Evolutionary conservation across 2,113 vertebrate species (phyloP).

Genomic region (Urocolius indicus): DNA sequence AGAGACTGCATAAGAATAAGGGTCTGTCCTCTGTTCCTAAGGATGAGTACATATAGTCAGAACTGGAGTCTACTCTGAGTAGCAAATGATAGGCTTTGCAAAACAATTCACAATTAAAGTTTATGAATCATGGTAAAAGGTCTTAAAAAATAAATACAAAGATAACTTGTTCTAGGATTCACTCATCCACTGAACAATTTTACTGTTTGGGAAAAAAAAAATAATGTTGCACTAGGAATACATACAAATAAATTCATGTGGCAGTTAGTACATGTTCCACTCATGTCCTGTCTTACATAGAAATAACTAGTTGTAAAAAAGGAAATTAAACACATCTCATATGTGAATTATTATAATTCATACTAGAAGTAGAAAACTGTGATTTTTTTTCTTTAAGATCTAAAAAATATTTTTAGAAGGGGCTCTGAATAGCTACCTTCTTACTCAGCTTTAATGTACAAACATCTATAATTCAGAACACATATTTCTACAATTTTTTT

Average conservation of each 20-base stretch:
- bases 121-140: background rate
- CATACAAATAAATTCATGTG: background rate
- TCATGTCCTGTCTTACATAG: background rate
- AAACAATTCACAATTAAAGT: background rate
- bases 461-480: conserved; percentile 23
- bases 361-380: background rate
- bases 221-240: background rate
- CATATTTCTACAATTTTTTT: background rate
- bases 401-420: background rate
- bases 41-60: background rate
- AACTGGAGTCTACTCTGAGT: background rate
- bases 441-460: conserved; percentile 16
- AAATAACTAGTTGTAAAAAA: conserved; percentile 1
- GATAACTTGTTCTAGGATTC: conserved; percentile 27
- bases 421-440: background rate
- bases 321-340: background rate
- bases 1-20: background rate
- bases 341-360: background rate
- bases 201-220: conserved; percentile 17
- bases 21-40: background rate
- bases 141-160: background rate
- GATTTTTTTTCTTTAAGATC: background rate
- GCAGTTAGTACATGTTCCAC: background rate
- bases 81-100: background rate
- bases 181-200: conserved; percentile 44